Base-by-base conservation (phyloP, 2,888 invertebrate species). In the Entomobrya proxima region DNA sequence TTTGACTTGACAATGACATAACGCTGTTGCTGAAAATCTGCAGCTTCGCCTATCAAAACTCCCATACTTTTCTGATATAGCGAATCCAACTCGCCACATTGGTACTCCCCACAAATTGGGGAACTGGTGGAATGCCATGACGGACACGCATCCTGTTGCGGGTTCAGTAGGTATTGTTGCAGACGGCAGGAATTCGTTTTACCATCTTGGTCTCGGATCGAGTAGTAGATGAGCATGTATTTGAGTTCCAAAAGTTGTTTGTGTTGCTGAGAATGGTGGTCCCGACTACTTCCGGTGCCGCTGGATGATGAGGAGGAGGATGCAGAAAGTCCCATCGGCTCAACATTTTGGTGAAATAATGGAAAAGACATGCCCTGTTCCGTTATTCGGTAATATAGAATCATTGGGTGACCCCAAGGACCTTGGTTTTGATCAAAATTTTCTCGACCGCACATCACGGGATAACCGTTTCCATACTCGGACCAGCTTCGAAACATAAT, bases 221-320 rank as follows among this genome's bases (percentile, higher is more conserved):
- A 77, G 77, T 84, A 87, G 78, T 87, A 88, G 55, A 88, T 86
- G 40, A 87, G 87, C 84, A 88, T 81, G 85, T 84, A 88, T 37
- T 85, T 86, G 58, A 88, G 55, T 27, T 55, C 55, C 9, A 55
- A n/a, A 11, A 55, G 24, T 9, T 27, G 24, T 2, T 27, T 47
- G 15, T n/a, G 6, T 13, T 47, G 55, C 24, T 21, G n/a, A n/a
- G n/a, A n/a, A n/a, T n/a, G 24, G 7, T 64, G 64, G 64, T 64
- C 37, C 35, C 64, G 32, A n/a, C 64, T 5, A 15, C 35, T n/a
- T 3, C 11, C 55, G 3, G 55, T n/a, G 7, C 18, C 13, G 24
- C 18, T 40, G 44, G 44, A 40, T 7, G 44, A 55, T 5, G 18
- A 21, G 55, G 55, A 55, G 7, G 55, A 55, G 24, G 55, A 18